Evolutionary conservation across 2,797 vertebrate species (phyloP).

Genomic region (Malacoraja senta): DNA sequence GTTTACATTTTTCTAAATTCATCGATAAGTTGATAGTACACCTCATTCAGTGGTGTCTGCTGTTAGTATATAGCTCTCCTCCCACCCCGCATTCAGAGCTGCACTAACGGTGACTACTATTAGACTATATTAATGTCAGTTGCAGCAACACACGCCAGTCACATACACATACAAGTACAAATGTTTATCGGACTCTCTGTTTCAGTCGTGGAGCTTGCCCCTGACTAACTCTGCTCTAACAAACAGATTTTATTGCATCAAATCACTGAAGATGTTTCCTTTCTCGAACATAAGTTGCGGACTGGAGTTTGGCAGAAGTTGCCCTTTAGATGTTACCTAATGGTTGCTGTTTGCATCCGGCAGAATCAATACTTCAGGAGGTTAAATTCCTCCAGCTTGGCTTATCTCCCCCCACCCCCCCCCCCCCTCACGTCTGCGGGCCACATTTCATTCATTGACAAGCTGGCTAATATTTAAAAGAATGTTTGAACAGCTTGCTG

Average conservation of each 20-base stretch:
- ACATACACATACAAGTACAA: not conserved
- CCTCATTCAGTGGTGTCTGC: not conserved
- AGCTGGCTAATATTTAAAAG: conserved; percentile 21
- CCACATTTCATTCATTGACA: not conserved
- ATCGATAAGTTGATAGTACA: not conserved
- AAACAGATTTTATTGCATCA: not conserved
- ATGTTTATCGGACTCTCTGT: not conserved
- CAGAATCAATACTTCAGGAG: not conserved
- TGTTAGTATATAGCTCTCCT: not conserved
- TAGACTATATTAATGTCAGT: not conserved
- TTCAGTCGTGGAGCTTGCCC: not conserved
- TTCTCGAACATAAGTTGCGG: not conserved
- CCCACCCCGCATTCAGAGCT: too few relatives aligned
- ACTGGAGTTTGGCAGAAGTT: not conserved
- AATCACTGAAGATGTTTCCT: not conserved
- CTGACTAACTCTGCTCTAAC: not conserved
- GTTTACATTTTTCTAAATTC: not conserved
- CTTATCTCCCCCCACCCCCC: not conserved
- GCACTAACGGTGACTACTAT: not conserved
- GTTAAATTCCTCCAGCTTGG: not conserved
- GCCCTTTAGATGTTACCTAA: not conserved
- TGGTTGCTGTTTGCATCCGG: not conserved
- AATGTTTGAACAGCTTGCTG: not conserved
- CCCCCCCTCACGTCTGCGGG: not conserved
- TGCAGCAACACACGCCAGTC: not conserved